phyloP scores from a whole-genome alignment of 92 coral and sea anemone species.

The Actinostola sp. region DNA sequence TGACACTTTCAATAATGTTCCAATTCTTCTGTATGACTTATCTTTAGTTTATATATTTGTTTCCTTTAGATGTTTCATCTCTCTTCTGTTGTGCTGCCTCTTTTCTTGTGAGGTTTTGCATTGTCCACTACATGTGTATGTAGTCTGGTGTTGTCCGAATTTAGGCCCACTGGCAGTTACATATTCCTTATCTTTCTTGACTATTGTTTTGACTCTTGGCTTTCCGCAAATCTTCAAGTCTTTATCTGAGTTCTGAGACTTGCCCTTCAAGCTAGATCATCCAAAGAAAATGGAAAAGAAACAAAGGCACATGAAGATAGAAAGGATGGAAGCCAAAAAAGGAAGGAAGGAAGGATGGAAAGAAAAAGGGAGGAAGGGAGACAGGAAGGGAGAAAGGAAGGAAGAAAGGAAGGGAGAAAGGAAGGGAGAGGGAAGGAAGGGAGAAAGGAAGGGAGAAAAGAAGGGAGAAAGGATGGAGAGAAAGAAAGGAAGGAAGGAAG shows the following conservation, averaged over 20 bases:
- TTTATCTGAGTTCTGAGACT: constrained; percentile 60
- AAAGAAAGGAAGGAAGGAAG: no score
- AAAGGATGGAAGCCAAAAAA: no score
- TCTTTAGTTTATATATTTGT: constrained; percentile 38
- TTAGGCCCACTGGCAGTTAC: constrained; percentile 41
- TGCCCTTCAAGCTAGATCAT: constrained; percentile 66
- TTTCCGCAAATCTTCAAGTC: constrained; percentile 71
- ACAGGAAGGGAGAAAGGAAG: no score
- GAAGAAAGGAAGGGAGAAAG: no score
- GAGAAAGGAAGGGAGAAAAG: no score
- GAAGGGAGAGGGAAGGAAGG: no score
- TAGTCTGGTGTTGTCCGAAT: constrained; percentile 7
- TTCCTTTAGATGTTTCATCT: constrained; percentile 21
- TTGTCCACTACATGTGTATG: constrained; percentile 1
- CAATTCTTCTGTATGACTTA: constrained; percentile 36
- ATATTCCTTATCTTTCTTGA: constrained; percentile 64
- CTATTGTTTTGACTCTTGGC: constrained; percentile 65
- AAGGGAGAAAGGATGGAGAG: no score
- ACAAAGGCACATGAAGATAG: no score
- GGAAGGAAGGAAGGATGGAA: no score
- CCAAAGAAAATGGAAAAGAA: background rate
- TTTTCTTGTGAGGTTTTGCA: constrained; percentile 2
- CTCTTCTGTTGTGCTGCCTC: background rate
- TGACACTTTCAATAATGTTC: background rate
- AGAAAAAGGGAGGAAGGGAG: no score